phyloP scores from a whole-genome alignment of 2,113 vertebrate species.

The Pygathrix nemaeus region DNA sequence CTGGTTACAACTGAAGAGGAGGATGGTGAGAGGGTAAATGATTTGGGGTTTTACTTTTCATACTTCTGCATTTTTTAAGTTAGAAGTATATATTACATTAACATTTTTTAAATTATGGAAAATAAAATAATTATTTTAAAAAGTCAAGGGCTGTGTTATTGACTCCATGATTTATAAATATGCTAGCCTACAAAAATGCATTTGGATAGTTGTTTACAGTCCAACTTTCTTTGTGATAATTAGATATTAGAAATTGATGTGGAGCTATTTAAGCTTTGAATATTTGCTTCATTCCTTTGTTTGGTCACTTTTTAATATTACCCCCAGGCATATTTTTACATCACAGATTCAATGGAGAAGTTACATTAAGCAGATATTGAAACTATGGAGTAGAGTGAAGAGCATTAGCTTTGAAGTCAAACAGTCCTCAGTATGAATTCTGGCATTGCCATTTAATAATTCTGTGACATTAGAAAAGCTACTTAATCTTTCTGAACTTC shows the following conservation, averaged over 20 bases:
- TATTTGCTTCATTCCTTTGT: neutral
- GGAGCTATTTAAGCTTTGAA: neutral
- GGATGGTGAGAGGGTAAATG: neutral
- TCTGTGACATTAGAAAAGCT: neutral
- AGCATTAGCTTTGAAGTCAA: slow-evolving; percentile 4
- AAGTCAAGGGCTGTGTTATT: neutral
- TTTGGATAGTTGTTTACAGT: neutral
- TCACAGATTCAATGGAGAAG: neutral
- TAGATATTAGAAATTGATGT: neutral
- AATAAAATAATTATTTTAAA: slow-evolving; percentile 28
- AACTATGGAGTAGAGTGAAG: neutral
- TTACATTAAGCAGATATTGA: slow-evolving; percentile 3
- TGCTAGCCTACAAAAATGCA: neutral
- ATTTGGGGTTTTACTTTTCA: slow-evolving; percentile 7
- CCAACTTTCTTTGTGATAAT: neutral
- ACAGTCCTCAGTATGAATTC: neutral
- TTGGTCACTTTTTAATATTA: neutral
- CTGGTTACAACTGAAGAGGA: neutral
- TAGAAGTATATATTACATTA: neutral
- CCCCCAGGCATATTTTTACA: neutral
- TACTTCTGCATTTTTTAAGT: neutral
- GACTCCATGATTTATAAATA: neutral
- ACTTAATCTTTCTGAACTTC: neutral
- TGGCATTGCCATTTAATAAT: neutral
- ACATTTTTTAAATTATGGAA: neutral